phyloP scores from a whole-genome alignment of 2,113 vertebrate species.

The Tor tambroides region DNA sequence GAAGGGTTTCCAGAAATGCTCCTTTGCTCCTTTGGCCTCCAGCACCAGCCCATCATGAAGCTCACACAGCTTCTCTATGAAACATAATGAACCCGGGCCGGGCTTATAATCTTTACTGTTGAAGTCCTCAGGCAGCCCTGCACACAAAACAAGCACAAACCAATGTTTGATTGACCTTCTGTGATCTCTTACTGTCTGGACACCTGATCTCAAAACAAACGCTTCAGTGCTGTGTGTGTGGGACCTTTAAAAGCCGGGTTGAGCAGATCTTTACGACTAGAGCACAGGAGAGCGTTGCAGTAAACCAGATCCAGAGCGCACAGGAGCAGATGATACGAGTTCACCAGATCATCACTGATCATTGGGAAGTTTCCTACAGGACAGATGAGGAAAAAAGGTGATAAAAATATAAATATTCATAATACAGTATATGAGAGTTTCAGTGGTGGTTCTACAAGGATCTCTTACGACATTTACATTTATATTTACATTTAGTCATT shows the following conservation, averaged over 20 bases:
- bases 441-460: neutral
- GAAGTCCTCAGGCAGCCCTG: conserved; percentile 89
- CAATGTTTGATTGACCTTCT: neutral
- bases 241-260: conserved; percentile 89
- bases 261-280: conserved; percentile 88
- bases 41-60: conserved; percentile 89
- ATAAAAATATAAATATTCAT: neutral
- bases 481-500: too few species aligned
- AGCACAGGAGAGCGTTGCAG: conserved; percentile 88
- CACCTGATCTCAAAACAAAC: neutral
- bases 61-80: conserved; percentile 89
- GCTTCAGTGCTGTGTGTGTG: neutral
- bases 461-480: too few species aligned
- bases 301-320: conserved; percentile 92
- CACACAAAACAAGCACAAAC: conserved; percentile 31
- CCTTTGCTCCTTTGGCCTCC: conserved; percentile 95
- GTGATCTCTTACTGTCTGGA: neutral
- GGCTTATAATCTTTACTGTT: conserved; percentile 84
- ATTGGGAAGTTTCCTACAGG: conserved; percentile 91
- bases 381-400: neutral
- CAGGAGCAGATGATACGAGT: conserved; percentile 93
- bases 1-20: conserved; percentile 97
- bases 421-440: neutral
- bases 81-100: conserved; percentile 81
- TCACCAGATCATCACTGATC: conserved; percentile 97